Base-by-base conservation (phyloP, 1,140 invertebrate genomes). In the Philopotamus ludificatus region DNA sequence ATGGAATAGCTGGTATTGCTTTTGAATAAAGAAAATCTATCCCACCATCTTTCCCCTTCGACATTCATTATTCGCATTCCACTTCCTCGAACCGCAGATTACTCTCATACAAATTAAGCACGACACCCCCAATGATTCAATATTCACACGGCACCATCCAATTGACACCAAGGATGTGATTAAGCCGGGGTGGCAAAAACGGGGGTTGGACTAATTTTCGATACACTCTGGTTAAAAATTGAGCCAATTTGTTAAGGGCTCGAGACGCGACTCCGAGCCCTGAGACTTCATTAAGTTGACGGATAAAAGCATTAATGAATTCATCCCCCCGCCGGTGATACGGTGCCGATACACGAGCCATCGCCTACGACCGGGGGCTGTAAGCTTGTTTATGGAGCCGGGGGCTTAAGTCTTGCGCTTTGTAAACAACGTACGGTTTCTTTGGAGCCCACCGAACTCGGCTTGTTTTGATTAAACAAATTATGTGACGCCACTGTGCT, bases 211-310 rank as follows among this genome's bases (percentile, higher is more conserved):
- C 28, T 34, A 34, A 34, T 34, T 34, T 34, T 4, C 4, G 12
- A 34, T 34, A 12, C 12, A 12, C 28, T 4, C 12, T 4, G 28
- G 28, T 34, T 34, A 34, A 34, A 34, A 34, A 34, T 34, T 34
- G 12, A 12, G 28, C 28, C 12, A 34, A 34, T 34, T 34, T 34
- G 28, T 34, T 34, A 7, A 34, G 28, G 12, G 28, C 28, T 7
- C 28, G 28, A 34, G 28, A 34, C 28, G 28, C 4, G 28, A 34
- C 15, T 25, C n/a, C 25, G 22, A 22, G 49, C 12, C 25, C 51
- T 62, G n/a, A 62, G 45, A 62, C 22, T 62, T 62, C 59, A 62
- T 62, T 51, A 62, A 51, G 45, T 62, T 62, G 59, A 62, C 39
- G 49, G 59, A 49, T 51, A 62, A 62, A 50, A 44, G 59, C 44